Percentiles rank a stretch among this genome's conserved stretches.
Evolutionary conservation across 2,888 invertebrate species (phyloP).

Genomic region (Eudasyphora cyanicolor): DNA sequence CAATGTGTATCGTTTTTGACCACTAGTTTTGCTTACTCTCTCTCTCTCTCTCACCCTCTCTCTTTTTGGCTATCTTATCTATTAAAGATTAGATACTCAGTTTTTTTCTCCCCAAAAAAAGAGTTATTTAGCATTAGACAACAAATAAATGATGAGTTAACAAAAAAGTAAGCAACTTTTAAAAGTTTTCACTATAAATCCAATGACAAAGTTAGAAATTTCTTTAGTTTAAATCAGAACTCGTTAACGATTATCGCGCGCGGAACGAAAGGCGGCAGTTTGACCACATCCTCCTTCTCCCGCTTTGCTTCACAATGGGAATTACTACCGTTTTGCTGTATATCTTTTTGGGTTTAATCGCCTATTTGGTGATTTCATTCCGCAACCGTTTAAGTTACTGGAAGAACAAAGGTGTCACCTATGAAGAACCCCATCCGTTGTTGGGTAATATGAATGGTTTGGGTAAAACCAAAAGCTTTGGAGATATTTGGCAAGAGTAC

Average conservation of each 20-base stretch:
- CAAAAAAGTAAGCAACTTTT: not conserved
- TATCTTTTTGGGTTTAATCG: slow-evolving; percentile 1
- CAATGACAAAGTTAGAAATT: not conserved
- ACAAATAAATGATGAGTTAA: not conserved
- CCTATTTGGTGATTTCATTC: slow-evolving; percentile 26
- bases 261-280: not conserved
- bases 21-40: too few relatives aligned
- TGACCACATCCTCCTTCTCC: too few relatives aligned
- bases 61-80: too few relatives aligned
- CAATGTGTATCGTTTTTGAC: too few relatives aligned
- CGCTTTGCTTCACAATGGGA: not conserved
- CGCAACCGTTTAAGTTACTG: slow-evolving; percentile 40
- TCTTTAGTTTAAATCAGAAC: not conserved
- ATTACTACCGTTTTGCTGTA: not conserved
- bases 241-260: not conserved
- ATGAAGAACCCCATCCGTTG: slow-evolving; percentile 37
- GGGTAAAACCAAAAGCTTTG: slow-evolving; percentile 61
- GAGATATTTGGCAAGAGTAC: slow-evolving; percentile 58
- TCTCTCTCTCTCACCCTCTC: too few relatives aligned
- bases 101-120: too few relatives aligned
- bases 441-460: slow-evolving; percentile 44
- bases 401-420: slow-evolving; percentile 34
- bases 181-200: not conserved
- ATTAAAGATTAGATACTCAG: too few relatives aligned
- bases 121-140: too few relatives aligned